These are phyloP conservation scores for Zaprionus vittiger DNA, from an alignment of 1,140 invertebrate genomes.

Conservation along the genomic window DNA sequence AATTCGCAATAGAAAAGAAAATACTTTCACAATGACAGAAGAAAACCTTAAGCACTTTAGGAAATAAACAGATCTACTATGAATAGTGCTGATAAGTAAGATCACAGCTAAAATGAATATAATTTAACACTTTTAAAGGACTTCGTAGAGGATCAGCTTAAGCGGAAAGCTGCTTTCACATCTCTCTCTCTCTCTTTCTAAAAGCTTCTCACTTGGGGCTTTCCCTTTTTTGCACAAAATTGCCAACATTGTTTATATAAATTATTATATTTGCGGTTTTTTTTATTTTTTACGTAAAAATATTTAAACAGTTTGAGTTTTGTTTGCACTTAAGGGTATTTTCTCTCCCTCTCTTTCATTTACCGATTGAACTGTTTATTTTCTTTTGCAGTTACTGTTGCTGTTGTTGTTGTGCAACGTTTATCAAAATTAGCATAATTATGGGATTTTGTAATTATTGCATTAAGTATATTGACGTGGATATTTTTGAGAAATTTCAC, in stretches of 20 bases:
- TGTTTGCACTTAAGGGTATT: conserved; percentile 54
- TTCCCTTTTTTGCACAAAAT: conserved; percentile 64
- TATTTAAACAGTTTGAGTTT: conserved; percentile 77
- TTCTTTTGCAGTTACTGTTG: conserved; percentile 27
- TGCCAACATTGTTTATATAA: conserved; percentile 46
- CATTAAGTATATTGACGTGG: conserved; percentile 19
- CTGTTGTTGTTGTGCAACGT: conserved; percentile 25
- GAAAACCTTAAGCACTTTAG: not conserved
- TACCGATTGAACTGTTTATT: conserved; percentile 23
- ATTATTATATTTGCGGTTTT: conserved; percentile 26
- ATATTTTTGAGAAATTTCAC: conserved; percentile 43
- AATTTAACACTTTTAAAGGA: not conserved
- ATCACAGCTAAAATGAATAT: not conserved
- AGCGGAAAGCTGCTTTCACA: not conserved
- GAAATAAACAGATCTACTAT: too few relatives aligned
- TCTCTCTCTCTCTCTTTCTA: conserved; percentile 22
- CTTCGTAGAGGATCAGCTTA: not conserved
- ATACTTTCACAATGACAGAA: conserved; percentile 1
- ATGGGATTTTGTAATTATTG: conserved; percentile 41
- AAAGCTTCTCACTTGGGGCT: conserved; percentile 49
- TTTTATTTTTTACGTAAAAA: conserved; percentile 44
- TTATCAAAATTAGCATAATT: conserved; percentile 54
- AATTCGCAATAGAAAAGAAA: conserved; percentile 3
- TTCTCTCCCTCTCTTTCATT: conserved; percentile 40
- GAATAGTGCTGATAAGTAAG: not conserved